Percentiles rank a stretch among this genome's conserved stretches.
These are phyloP conservation scores for Mimas tiliae DNA, from an alignment of 2,888 invertebrate species.

Conservation along the genomic window DNA sequence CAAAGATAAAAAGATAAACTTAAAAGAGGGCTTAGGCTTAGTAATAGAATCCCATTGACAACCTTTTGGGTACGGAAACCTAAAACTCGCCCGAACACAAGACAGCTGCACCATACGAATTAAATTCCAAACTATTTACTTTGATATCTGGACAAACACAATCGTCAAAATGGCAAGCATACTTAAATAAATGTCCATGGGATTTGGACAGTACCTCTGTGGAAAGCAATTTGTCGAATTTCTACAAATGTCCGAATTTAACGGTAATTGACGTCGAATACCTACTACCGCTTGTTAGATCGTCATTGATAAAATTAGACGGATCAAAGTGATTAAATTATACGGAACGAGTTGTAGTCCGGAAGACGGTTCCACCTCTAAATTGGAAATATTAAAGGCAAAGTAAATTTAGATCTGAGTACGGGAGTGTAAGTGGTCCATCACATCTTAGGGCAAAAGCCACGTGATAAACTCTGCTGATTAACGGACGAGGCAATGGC, in stretches of 20 bases:
- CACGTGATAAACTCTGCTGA: too few species aligned
- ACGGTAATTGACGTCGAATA: constrained; percentile 9
- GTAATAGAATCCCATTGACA: too few species aligned
- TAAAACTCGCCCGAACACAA: too few species aligned
- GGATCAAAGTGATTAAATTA: constrained; percentile 17
- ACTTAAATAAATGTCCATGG: not conserved
- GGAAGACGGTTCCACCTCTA: not conserved
- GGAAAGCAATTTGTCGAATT: not conserved
- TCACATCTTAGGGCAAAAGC: too few species aligned
- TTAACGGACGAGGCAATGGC: too few species aligned
- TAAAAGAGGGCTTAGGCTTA: too few species aligned
- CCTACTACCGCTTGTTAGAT: constrained; percentile 4
- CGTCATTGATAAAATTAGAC: constrained; percentile 15
- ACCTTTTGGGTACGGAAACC: too few species aligned
- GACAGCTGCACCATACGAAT: not conserved
- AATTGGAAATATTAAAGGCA: not conserved
- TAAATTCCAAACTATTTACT: not conserved
- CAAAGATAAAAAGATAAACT: too few species aligned
- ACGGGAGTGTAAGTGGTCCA: too few species aligned
- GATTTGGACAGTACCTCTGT: not conserved
- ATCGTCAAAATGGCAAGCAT: not conserved
- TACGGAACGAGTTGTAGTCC: not conserved
- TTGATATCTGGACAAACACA: not conserved
- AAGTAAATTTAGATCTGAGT: too few species aligned
- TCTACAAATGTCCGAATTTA: constrained; percentile 1